Conservation (phyloP, 2,113 vertebrate species). For the Pelusios castaneus region DNA sequence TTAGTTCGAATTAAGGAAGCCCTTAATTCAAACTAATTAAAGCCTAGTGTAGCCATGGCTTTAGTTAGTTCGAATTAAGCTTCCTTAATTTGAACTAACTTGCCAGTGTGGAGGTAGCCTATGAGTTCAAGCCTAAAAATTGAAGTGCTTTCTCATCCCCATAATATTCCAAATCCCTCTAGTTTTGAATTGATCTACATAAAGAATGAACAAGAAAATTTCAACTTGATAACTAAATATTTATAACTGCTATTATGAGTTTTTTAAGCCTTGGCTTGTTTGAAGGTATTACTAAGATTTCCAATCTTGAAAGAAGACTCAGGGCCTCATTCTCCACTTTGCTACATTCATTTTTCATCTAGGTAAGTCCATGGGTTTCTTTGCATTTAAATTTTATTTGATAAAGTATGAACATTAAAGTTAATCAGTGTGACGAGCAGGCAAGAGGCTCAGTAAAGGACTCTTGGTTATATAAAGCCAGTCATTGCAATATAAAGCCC, state of each 20-base stretch:
- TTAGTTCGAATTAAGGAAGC: no score
- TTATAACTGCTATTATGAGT: background rate
- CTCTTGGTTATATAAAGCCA: background rate
- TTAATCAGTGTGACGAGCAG: background rate
- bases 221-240: background rate
- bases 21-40: no score
- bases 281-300: background rate
- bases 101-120: no score
- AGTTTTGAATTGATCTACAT: background rate
- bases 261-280: background rate
- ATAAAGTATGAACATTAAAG: background rate
- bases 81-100: no score
- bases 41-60: no score
- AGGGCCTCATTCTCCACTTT: background rate
- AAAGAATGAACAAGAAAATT: background rate
- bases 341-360: background rate
- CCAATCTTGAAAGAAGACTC: background rate
- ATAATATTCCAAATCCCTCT: background rate
- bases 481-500: background rate
- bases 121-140: background rate
- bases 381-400: constrained; percentile 1
- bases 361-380: background rate
- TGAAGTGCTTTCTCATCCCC: background rate
- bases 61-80: no score
- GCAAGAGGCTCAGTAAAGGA: background rate